Conservation (phyloP, 2,113 vertebrate genomes). For the Zootoca vivipara region DNA sequence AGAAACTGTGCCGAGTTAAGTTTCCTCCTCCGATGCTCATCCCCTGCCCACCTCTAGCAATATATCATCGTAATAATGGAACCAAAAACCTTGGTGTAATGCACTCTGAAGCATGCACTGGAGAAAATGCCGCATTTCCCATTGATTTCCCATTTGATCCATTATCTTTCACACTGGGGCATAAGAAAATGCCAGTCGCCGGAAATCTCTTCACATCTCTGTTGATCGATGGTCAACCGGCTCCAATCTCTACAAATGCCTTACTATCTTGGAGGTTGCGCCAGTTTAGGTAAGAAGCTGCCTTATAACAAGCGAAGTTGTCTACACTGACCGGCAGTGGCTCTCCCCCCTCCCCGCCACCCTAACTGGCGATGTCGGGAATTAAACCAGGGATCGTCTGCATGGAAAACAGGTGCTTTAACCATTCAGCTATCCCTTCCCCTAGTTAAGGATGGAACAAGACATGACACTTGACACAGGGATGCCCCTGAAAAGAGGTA, state of each 20-base stretch:
- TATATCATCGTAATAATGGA: conserved; percentile 62
- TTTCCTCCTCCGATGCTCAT: conserved; percentile 43
- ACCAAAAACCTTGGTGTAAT: conserved; percentile 55
- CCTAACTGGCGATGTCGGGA: too few species aligned
- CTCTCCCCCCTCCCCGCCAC: too few species aligned
- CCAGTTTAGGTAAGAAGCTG: too few species aligned
- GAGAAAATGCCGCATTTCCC: conserved; percentile 63
- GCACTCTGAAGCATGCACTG: conserved; percentile 61
- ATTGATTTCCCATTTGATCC: conserved; percentile 71
- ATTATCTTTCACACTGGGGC: conserved; percentile 67
- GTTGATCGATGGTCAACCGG: conserved; percentile 63
- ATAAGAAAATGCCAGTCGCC: conserved; percentile 61
- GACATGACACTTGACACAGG: too few species aligned
- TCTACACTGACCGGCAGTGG: too few species aligned
- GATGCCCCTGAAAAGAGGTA: too few species aligned
- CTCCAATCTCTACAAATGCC: conserved; percentile 8
- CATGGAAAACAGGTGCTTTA: too few species aligned
- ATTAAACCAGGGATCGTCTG: too few species aligned
- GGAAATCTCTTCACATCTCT: conserved; percentile 67
- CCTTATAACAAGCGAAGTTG: too few species aligned
- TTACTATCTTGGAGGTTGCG: neutral
- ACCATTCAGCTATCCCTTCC: too few species aligned
- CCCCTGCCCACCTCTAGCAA: conserved; percentile 37
- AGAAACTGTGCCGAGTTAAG: conserved; percentile 21
- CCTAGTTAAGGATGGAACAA: too few species aligned